These are phyloP conservation scores for rabbit (Oryctolagus cuniculus) DNA, from an alignment of 2,113 vertebrate genomes.

Conservation along the genomic window DNA sequence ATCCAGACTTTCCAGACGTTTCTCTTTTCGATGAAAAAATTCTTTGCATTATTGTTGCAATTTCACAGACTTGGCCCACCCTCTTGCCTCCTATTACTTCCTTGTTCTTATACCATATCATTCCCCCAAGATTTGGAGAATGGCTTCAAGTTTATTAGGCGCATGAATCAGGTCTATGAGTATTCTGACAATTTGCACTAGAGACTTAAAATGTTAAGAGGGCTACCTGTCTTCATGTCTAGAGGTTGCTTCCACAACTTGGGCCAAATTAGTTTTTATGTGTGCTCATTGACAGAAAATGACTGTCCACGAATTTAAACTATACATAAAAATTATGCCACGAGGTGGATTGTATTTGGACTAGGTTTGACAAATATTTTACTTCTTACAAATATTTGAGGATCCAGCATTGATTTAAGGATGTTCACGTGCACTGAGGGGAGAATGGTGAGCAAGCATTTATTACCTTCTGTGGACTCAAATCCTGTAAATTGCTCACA, in stretches of 20 bases:
- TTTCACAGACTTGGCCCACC: conserved; percentile 45
- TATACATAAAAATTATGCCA: conserved; percentile 38
- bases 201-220: conserved; percentile 27
- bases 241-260: neutral
- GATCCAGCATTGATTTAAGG: conserved; percentile 39
- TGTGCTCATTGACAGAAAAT: conserved; percentile 45
- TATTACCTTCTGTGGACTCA: neutral
- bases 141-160: conserved; percentile 60
- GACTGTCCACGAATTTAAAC: conserved; percentile 47
- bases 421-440: neutral
- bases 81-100: conserved; percentile 34
- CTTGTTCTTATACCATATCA: conserved; percentile 41
- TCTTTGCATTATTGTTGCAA: conserved; percentile 44
- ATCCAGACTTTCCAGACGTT: conserved; percentile 35
- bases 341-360: neutral
- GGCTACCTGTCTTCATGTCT: neutral
- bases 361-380: conserved; percentile 14
- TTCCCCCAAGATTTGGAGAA: conserved; percentile 52
- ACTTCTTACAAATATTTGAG: conserved; percentile 13
- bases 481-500: neutral
- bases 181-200: conserved; percentile 31
- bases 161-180: conserved; percentile 37
- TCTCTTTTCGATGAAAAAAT: conserved; percentile 64
- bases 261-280: conserved; percentile 40
- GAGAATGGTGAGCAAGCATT: neutral